These are phyloP conservation scores for Pelochelys cantorii DNA, from an alignment of 2,797 vertebrate species.

Conservation along the genomic window DNA sequence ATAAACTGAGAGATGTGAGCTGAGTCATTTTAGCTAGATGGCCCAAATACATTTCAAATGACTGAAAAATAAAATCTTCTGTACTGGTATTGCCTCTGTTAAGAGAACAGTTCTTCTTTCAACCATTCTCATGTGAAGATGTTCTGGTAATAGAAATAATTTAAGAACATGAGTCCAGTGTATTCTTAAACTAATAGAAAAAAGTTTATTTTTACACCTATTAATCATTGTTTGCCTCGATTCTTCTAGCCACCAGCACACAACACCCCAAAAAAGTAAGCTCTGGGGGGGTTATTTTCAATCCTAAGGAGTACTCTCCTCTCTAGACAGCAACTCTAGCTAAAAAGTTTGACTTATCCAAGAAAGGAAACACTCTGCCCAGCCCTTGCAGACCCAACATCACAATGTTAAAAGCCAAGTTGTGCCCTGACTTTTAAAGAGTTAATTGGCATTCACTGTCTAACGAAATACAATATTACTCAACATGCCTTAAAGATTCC, in stretches of 20 bases:
- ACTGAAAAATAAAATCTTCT: background rate
- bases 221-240: background rate
- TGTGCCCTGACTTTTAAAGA: conserved; percentile 61
- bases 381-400: background rate
- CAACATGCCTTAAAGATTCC: conserved; percentile 51
- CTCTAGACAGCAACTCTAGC: background rate
- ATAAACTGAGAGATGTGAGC: background rate
- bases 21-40: conserved; percentile 37
- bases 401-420: background rate
- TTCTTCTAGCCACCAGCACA: background rate
- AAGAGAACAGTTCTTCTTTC: background rate
- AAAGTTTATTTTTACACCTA: background rate
- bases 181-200: background rate
- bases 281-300: background rate
- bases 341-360: background rate
- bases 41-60: conserved; percentile 13
- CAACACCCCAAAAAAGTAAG: background rate
- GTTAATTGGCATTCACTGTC: conserved; percentile 71
- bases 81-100: background rate
- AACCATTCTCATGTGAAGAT: background rate
- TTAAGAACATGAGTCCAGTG: background rate
- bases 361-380: background rate
- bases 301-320: conserved; percentile 6
- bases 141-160: background rate
- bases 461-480: conserved; percentile 67